phyloP scores from a whole-genome alignment of 2,888 invertebrate species.

The Micoletzkya japonica region DNA sequence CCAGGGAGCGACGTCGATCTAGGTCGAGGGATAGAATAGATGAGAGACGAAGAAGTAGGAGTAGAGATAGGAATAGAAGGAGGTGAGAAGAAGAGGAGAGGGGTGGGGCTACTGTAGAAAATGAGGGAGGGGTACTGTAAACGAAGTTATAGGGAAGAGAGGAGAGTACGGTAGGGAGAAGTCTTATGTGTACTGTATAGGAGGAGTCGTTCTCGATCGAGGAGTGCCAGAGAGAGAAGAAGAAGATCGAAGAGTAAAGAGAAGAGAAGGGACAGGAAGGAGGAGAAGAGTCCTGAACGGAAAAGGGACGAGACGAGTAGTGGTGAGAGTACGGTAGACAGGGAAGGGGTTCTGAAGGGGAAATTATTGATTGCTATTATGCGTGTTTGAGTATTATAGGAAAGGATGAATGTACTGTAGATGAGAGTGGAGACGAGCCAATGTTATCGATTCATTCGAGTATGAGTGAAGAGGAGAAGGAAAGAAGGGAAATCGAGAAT shows the following conservation, averaged over 20 bases:
- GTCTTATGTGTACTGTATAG: too few species aligned
- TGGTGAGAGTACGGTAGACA: constrained; percentile 28
- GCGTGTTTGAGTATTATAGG: too few species aligned
- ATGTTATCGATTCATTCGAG: constrained; percentile 26
- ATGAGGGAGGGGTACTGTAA: background rate
- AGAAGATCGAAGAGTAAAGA: constrained; percentile 2
- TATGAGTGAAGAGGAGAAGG: constrained; percentile 61
- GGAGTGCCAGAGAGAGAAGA: background rate
- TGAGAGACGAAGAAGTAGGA: constrained; percentile 10
- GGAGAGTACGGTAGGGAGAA: constrained; percentile 1
- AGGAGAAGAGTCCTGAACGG: background rate
- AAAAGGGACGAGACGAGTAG: constrained; percentile 32
- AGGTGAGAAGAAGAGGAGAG: background rate
- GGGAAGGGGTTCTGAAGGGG: too few species aligned
- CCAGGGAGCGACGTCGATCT: background rate
- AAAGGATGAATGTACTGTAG: too few species aligned
- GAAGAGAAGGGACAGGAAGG: constrained; percentile 12
- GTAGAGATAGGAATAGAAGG: background rate
- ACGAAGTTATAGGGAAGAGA: background rate
- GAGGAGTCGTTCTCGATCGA: constrained; percentile 23
- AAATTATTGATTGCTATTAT: too few species aligned
- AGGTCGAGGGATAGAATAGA: background rate
- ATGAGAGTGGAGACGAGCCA: constrained; percentile 4
- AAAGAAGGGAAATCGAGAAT: constrained; percentile 58
- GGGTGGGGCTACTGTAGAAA: background rate